phyloP scores from a whole-genome alignment of 35 echinoderm and acorn worm genomes.

The Amphiura filiformis region DNA sequence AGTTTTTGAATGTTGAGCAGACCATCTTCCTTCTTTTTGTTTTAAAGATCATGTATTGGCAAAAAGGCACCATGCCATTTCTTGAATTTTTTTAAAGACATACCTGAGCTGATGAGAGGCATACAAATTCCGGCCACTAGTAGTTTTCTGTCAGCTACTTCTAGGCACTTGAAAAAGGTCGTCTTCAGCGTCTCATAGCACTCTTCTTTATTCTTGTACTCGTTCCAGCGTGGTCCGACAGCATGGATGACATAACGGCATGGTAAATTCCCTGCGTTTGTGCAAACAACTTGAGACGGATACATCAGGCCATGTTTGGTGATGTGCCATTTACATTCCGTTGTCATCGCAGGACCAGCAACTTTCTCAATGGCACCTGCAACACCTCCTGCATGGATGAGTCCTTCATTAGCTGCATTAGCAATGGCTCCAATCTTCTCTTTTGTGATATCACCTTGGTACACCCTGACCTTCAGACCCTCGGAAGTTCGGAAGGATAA shows the following conservation, averaged over 20 bases:
- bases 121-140: conserved; percentile 1
- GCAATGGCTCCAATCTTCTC: conserved; percentile 39
- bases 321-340: conserved; percentile 30
- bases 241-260: conserved; percentile 45
- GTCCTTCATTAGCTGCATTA: conserved; percentile 42
- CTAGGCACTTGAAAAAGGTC: conserved; percentile 39
- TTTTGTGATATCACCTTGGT: conserved; percentile 20
- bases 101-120: conserved; percentile 55
- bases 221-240: conserved; percentile 49
- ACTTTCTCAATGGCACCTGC: conserved; percentile 30
- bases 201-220: conserved; percentile 40
- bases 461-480: conserved; percentile 1
- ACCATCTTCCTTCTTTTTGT: no score
- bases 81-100: no score
- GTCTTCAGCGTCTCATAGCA: conserved; percentile 25
- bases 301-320: conserved; percentile 28
- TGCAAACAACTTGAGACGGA: conserved; percentile 27
- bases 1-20: no score
- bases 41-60: no score
- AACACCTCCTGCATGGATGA: conserved; percentile 45
- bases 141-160: conserved; percentile 17
- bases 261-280: conserved; percentile 33
- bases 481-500: neutral
- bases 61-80: no score
- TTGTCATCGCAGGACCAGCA: conserved; percentile 13